Percentiles rank a stretch among this genome's conserved stretches.
phyloP scores from a whole-genome alignment of 2,113 vertebrate species.

The Neopipo cinnamomea region DNA sequence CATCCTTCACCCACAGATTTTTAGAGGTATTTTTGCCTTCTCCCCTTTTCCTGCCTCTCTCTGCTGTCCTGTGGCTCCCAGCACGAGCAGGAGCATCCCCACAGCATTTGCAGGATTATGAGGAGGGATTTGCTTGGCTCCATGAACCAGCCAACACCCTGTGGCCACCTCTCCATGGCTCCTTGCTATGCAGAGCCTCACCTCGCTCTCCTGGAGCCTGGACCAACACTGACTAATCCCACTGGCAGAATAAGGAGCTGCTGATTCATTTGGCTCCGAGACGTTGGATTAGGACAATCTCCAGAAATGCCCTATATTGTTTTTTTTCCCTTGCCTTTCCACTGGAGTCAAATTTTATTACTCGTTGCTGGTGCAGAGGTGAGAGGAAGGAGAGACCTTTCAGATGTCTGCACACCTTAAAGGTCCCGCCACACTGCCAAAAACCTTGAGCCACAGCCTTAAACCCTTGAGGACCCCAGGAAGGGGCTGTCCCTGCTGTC shows the following conservation, averaged over 20 bases:
- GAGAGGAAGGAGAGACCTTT: not conserved
- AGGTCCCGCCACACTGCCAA: not conserved
- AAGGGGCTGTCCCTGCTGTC: not conserved
- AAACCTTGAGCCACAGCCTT: not conserved
- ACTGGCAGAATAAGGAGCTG: not conserved
- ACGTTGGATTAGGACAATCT: not conserved
- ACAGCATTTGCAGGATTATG: fast-evolving
- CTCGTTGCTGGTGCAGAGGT: not conserved
- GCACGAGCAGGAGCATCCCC: not conserved
- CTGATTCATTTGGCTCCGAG: not conserved
- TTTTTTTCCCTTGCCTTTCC: not conserved
- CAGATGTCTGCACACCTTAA: not conserved
- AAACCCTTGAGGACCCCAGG: fast-evolving
- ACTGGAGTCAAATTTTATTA: not conserved
- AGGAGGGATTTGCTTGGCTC: not conserved
- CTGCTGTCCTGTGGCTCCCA: not conserved
- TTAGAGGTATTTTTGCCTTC: not conserved
- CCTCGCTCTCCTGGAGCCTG: not conserved
- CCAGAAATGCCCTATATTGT: not conserved
- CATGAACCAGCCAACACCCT: not conserved
- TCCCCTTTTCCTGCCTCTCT: not conserved
- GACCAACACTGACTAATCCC: not conserved
- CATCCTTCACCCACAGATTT: not conserved
- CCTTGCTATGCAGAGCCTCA: not conserved
- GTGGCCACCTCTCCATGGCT: not conserved